Evolutionary conservation across 2,797 vertebrate species (phyloP).

Genomic region (Euphonia xanthogaster): DNA sequence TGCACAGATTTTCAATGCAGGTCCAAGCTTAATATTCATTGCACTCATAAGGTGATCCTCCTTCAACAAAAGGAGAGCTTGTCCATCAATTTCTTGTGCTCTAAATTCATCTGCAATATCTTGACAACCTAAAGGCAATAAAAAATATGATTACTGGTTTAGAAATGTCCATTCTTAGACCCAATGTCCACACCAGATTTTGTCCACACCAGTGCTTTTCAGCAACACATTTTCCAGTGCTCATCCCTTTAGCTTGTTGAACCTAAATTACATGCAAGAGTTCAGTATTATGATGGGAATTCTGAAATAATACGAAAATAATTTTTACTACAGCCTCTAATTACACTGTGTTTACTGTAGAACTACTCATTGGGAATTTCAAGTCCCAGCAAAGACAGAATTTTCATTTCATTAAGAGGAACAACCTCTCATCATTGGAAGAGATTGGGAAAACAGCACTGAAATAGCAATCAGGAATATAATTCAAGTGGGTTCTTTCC

Average conservation of each 20-base stretch:
- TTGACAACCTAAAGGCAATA: constrained; percentile 86
- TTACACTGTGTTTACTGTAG: not conserved
- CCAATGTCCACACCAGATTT: not conserved
- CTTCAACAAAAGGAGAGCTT: constrained; percentile 93
- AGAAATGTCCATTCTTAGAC: not conserved
- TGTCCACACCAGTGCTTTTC: not conserved
- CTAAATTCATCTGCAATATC: constrained; percentile 95
- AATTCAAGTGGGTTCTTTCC: not conserved
- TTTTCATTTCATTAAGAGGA: not conserved
- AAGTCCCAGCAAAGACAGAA: not conserved
- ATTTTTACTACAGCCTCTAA: not conserved
- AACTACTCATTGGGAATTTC: not conserved
- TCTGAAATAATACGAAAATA: not conserved
- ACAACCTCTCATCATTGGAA: not conserved
- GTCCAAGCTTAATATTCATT: constrained; percentile 99
- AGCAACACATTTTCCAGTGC: not conserved
- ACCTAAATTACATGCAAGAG: not conserved
- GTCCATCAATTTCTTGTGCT: constrained; percentile 98
- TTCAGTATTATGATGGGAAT: not conserved
- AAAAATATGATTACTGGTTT: constrained; percentile 3
- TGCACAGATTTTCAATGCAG: constrained; percentile 97
- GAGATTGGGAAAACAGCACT: not conserved
- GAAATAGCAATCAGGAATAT: constrained; percentile 2
- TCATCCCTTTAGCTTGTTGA: not conserved
- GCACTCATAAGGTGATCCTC: constrained; percentile 99